phyloP scores from a whole-genome alignment of 2,113 vertebrate species.

The Elaphurus davidianus region DNA sequence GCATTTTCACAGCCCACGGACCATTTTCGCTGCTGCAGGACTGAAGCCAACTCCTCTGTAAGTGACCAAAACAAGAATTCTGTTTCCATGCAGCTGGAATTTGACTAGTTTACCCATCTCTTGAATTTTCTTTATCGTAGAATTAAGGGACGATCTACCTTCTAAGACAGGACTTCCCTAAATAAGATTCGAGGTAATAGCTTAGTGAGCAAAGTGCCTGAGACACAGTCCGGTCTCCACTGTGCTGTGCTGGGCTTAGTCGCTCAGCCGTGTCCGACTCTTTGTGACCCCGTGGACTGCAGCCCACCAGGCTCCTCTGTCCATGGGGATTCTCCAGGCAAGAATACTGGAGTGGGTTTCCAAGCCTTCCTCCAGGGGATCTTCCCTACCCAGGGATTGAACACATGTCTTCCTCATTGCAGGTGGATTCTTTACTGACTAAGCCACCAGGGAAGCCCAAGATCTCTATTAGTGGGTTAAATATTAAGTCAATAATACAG shows the following conservation, averaged over 20 bases:
- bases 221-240: background rate
- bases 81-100: background rate
- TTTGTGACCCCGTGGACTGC: background rate
- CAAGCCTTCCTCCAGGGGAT: background rate
- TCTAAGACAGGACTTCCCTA: background rate
- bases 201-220: background rate
- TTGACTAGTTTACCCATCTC: background rate
- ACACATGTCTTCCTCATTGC: background rate
- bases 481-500: background rate
- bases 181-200: background rate
- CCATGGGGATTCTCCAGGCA: background rate
- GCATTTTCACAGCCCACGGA: background rate
- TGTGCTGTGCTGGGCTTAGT: background rate
- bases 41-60: background rate
- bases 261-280: background rate
- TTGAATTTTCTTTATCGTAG: background rate
- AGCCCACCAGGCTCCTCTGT: background rate
- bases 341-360: background rate
- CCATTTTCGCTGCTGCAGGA: background rate
- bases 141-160: background rate
- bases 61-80: background rate
- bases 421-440: background rate
- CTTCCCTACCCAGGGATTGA: background rate
- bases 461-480: background rate
- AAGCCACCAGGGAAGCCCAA: background rate